These are phyloP conservation scores for Sebastes schlegelii DNA, from an alignment of 2,113 vertebrate species.

Conservation along the genomic window DNA sequence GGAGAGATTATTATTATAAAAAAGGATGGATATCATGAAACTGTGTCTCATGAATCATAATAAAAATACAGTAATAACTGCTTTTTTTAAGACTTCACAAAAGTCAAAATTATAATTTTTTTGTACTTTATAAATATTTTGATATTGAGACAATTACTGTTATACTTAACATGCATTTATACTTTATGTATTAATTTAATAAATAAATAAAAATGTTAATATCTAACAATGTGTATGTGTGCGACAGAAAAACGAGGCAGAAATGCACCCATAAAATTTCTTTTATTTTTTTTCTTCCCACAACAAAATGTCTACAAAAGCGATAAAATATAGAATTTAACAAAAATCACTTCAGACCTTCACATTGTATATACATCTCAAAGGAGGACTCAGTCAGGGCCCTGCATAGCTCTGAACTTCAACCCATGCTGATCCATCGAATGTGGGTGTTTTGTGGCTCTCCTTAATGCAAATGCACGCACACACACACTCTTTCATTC, in stretches of 20 bases:
- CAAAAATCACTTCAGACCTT: conserved; percentile 93
- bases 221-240: not conserved
- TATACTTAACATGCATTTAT: not conserved
- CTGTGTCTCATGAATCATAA: conserved; percentile 5
- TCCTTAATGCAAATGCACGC: conserved; percentile 48
- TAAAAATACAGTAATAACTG: not conserved
- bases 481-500: conserved; percentile 35
- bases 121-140: conserved; percentile 13
- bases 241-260: conserved; percentile 77
- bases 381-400: conserved; percentile 88
- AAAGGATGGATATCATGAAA: not conserved
- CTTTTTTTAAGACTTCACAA: not conserved
- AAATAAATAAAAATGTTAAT: conserved; percentile 2
- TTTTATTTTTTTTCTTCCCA: conserved; percentile 89
- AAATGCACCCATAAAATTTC: conserved; percentile 89
- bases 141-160: not conserved
- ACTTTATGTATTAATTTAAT: not conserved
- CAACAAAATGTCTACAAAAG: conserved; percentile 98
- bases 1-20: not conserved
- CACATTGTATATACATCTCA: conserved; percentile 93
- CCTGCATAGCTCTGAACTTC: conserved; percentile 88
- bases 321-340: conserved; percentile 98
- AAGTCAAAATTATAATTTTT: not conserved
- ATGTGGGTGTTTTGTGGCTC: conserved; percentile 50
- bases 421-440: conserved; percentile 78